Evolutionary conservation across 2,797 vertebrate species (phyloP), one percentile per base, ranked within the genome.

Genomic region (Prunella strophiata): DNA sequence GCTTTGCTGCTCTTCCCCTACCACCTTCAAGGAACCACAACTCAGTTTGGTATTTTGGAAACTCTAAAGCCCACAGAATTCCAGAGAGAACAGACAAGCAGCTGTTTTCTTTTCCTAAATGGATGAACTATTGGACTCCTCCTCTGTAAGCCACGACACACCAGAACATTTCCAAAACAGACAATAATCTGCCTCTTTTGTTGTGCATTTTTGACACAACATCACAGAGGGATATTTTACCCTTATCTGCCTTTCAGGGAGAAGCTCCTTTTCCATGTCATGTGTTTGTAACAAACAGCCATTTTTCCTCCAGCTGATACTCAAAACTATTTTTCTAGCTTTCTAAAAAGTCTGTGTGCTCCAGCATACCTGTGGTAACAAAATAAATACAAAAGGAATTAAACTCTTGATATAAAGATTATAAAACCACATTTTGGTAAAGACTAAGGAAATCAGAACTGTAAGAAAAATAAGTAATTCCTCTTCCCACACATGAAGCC

Each of bases 401-500:
- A 66, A 71, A 80, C 2, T 66, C 45, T 51, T 14, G 54, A 38
- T 13, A 68, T n/a, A 78, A 89, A 77, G 79, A 65, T 47, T 34
- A 34, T 80, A 85, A 74, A 19, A 22, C 0, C 47, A 10, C 19
- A 3, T 22, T 88, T 88, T 72, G 61, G 66, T 68, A 62, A 77
- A 68, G 26, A 59, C 20, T 58, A 30, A 85, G 50, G 75, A 91
- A 89, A 88, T 42, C 68, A 66, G 75, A 81, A 76, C 54, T 13
- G 9, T 17, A 83, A 88, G 82, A 91, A 85, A 92, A 88, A n/a
- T 17, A 80, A 84, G 62, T 67, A 85, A 91, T 78, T 89, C 65
- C 73, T 89, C 94, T 89, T 91, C 91, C 93, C 88, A 91, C 85
- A 51, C 66, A n/a, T 20, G 62, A 62, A 74, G 40, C 88, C 82